Conservation (phyloP, 1,140 invertebrate genomes). For the Scylla paramamosain region DNA sequence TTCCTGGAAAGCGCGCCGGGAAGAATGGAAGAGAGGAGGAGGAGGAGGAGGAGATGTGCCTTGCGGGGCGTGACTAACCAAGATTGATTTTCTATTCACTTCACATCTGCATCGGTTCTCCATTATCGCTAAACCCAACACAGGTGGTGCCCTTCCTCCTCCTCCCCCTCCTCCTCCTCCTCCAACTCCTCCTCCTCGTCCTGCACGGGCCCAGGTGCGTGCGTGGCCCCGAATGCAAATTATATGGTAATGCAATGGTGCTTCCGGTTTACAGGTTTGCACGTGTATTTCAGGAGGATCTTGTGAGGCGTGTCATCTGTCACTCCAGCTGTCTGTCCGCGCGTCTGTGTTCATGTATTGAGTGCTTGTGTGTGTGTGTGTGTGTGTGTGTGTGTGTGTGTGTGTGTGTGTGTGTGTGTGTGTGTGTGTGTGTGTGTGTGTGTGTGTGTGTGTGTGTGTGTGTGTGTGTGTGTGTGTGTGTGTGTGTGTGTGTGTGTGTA, state of each 20-base stretch:
- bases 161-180: neutral
- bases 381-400: neutral
- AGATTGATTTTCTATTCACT: conserved; percentile 16
- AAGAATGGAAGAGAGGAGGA: neutral
- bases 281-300: neutral
- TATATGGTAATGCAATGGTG: neutral
- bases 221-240: neutral
- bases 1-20: too few species aligned
- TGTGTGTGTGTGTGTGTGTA: too few species aligned
- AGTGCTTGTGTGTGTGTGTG: neutral
- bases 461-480: neutral
- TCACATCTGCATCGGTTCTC: conserved; percentile 11
- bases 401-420: neutral
- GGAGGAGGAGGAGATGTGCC: neutral
- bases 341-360: neutral
- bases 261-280: neutral
- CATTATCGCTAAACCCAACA: conserved; percentile 10
- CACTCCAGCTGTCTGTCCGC: neutral
- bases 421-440: neutral
- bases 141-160: neutral
- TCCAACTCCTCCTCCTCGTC: neutral
- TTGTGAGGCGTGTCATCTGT: neutral
- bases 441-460: neutral
- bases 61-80: neutral
- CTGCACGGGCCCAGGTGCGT: neutral